These are phyloP conservation scores for Cotesia typhae DNA, from an alignment of 1,140 invertebrate genomes.

Conservation along the genomic window DNA sequence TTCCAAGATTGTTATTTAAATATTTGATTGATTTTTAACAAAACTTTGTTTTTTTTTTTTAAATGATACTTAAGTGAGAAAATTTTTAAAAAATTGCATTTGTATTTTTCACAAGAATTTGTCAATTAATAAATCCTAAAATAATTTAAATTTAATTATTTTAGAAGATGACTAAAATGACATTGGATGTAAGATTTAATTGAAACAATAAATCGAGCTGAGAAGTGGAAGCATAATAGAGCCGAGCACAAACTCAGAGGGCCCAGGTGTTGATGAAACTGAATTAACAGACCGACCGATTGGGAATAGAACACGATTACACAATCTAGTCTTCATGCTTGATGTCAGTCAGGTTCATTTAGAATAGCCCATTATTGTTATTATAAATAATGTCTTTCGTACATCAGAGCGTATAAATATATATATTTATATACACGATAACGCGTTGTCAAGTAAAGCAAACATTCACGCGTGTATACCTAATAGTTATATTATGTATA, in stretches of 20 bases:
- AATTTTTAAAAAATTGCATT: too few species aligned
- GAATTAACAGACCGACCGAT: conserved; percentile 32
- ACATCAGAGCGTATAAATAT: neutral
- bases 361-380: conserved; percentile 31
- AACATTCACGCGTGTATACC: neutral
- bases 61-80: too few species aligned
- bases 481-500: neutral
- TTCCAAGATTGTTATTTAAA: too few species aligned
- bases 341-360: conserved; percentile 31
- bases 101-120: too few species aligned
- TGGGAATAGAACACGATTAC: neutral
- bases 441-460: neutral
- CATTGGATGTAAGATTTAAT: too few species aligned
- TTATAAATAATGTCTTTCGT: neutral
- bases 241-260: neutral
- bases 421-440: too few species aligned
- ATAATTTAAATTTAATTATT: too few species aligned
- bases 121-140: too few species aligned
- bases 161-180: too few species aligned
- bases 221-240: neutral
- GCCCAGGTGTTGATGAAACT: conserved; percentile 31
- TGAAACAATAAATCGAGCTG: too few species aligned
- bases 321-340: neutral
- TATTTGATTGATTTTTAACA: too few species aligned
- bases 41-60: too few species aligned